phyloP scores from a whole-genome alignment of 2,888 invertebrate species.

The Noctua janthina region DNA sequence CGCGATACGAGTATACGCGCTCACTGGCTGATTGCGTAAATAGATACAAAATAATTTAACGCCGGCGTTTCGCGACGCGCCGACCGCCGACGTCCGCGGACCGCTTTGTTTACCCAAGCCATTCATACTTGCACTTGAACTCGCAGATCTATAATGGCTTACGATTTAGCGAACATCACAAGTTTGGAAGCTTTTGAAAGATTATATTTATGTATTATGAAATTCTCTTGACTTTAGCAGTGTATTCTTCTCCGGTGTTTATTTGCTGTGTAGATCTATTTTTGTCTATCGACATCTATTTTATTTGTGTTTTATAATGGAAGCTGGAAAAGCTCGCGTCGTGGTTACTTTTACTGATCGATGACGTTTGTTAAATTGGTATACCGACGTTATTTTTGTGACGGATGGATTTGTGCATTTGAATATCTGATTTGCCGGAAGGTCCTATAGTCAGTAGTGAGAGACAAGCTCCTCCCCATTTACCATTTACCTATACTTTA shows the following conservation, averaged over 20 bases:
- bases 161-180: slow-evolving; percentile 9
- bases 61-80: slow-evolving; percentile 13
- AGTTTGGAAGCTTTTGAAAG: not conserved
- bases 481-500: not conserved
- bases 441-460: not conserved
- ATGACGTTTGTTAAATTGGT: not conserved
- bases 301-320: slow-evolving; percentile 35
- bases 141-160: slow-evolving; percentile 10
- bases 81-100: not conserved
- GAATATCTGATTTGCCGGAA: not conserved
- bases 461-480: not conserved
- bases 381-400: not conserved
- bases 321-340: slow-evolving; percentile 19
- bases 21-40: slow-evolving; percentile 56
- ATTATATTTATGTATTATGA: not conserved
- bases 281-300: slow-evolving; percentile 33
- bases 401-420: not conserved
- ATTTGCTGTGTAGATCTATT: slow-evolving; percentile 29
- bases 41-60: slow-evolving; percentile 51
- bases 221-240: slow-evolving; percentile 9
- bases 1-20: slow-evolving; percentile 44
- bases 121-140: slow-evolving; percentile 51
- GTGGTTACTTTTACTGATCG: not conserved
- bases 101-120: slow-evolving; percentile 54
- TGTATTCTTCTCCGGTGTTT: slow-evolving; percentile 6